A percentile compares a stretch with the other conserved stretches of the same genome.
phyloP scores from a whole-genome alignment of 1,140 invertebrate genomes.

The Branchinecta lynchi region DNA sequence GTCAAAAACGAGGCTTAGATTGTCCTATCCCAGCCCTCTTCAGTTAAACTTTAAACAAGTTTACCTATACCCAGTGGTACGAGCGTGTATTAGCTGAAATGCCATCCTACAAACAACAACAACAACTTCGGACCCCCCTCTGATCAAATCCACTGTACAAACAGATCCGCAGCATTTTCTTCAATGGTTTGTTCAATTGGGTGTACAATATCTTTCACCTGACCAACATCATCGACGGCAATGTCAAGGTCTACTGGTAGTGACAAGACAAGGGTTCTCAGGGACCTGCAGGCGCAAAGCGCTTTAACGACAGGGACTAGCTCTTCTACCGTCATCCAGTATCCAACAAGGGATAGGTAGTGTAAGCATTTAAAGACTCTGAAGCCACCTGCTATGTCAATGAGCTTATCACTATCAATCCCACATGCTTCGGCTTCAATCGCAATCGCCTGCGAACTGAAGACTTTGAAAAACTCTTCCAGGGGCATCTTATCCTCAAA shows the following conservation, averaged over 20 bases:
- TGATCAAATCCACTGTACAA: background rate
- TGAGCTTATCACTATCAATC: background rate
- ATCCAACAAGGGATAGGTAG: background rate
- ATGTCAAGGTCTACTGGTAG: background rate
- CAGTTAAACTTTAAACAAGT: too few species aligned
- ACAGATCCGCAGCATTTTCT: background rate
- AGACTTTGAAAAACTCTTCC: background rate
- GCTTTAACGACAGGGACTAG: background rate
- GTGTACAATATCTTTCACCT: background rate
- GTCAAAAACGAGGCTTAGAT: too few species aligned
- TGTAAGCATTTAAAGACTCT: background rate
- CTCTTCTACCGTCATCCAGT: slow-evolving; percentile 6
- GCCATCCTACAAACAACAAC: too few species aligned
- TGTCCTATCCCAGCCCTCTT: too few species aligned
- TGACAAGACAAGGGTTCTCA: background rate
- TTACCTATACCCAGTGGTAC: too few species aligned
- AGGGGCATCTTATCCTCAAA: background rate
- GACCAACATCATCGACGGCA: background rate
- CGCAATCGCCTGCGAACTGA: background rate
- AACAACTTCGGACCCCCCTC: too few species aligned
- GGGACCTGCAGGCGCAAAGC: background rate
- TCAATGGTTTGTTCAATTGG: background rate
- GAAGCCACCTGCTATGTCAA: background rate
- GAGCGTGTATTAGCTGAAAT: too few species aligned
- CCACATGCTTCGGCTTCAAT: slow-evolving; percentile 1